phyloP scores from a whole-genome alignment of 1,140 invertebrate species.

The Spodoptera frugiperda region DNA sequence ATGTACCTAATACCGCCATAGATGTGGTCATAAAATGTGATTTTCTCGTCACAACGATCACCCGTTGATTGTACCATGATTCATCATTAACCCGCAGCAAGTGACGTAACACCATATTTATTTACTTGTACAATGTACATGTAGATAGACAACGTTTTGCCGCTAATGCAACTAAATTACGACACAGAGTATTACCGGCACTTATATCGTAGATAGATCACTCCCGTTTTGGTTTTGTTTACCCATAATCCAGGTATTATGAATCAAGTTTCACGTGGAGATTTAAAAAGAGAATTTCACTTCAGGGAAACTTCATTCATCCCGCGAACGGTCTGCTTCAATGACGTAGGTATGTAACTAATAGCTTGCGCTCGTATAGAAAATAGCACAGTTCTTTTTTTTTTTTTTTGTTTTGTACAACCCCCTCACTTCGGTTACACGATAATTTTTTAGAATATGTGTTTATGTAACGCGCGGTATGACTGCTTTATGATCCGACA shows the following conservation, averaged over 20 bases:
- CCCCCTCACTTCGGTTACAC: slow-evolving; percentile 9
- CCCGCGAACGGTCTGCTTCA: neutral
- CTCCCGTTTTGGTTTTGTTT: slow-evolving; percentile 23
- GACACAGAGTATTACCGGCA: slow-evolving; percentile 10
- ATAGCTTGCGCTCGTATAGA: slow-evolving; percentile 2
- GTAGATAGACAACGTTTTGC: slow-evolving; percentile 18
- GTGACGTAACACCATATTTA: slow-evolving; percentile 18
- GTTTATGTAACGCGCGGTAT: neutral
- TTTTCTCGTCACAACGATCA: slow-evolving; percentile 31
- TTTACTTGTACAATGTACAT: too few relatives aligned
- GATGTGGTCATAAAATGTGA: slow-evolving; percentile 14
- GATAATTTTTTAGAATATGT: slow-evolving; percentile 17
- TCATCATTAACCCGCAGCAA: slow-evolving; percentile 5
- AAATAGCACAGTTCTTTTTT: slow-evolving; percentile 19
- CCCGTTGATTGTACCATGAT: slow-evolving; percentile 16
- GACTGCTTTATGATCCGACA: neutral
- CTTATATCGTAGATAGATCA: slow-evolving; percentile 41
- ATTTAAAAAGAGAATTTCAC: neutral
- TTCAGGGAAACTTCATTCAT: slow-evolving; percentile 41
- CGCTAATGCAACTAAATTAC: slow-evolving; percentile 1
- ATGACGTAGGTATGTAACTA: slow-evolving; percentile 37
- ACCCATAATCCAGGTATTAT: slow-evolving; percentile 17
- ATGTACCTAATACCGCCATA: neutral
- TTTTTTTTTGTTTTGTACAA: neutral
- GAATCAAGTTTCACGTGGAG: neutral